Evolutionary conservation across 2,888 invertebrate species (phyloP).

Genomic region (Cetonia aurata): DNA sequence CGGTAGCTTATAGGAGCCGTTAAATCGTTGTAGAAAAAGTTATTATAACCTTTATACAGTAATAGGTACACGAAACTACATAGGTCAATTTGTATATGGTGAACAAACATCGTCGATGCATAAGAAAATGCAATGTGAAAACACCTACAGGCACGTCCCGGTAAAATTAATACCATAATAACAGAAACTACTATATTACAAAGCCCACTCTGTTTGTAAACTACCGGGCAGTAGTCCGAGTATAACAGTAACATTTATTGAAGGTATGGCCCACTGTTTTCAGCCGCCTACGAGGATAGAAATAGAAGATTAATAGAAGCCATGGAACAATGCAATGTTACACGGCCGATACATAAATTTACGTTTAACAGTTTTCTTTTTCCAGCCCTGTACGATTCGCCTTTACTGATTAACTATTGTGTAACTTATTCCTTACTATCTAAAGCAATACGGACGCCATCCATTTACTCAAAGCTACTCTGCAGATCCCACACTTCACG

Average conservation of each 20-base stretch:
- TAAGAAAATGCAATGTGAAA: conserved; percentile 43
- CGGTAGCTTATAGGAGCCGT: conserved; percentile 30
- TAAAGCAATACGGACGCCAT: conserved; percentile 16
- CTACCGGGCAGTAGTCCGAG: conserved; percentile 46
- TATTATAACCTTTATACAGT: conserved; percentile 30
- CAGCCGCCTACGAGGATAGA: conserved; percentile 51
- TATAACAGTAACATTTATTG: conserved; percentile 47
- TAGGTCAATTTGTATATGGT: conserved; percentile 39
- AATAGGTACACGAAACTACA: conserved; percentile 37
- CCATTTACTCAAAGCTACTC: conserved; percentile 37
- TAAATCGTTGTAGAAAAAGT: conserved; percentile 37
- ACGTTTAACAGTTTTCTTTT: conserved; percentile 46
- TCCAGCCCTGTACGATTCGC: conserved; percentile 41
- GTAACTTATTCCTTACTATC: conserved; percentile 43
- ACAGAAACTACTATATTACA: conserved; percentile 46
- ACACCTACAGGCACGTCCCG: conserved; percentile 44
- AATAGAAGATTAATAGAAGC: conserved; percentile 52
- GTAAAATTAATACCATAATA: conserved; percentile 46
- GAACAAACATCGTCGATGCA: conserved; percentile 38
- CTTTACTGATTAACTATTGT: conserved; percentile 45
- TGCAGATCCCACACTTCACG: conserved; percentile 36
- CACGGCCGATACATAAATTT: conserved; percentile 52
- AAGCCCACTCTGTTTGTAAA: conserved; percentile 46
- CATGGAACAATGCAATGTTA: conserved; percentile 51
- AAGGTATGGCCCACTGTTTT: conserved; percentile 53